These are phyloP conservation scores for Galbula dea DNA, from an alignment of 2,113 vertebrate species.

Conservation along the genomic window DNA sequence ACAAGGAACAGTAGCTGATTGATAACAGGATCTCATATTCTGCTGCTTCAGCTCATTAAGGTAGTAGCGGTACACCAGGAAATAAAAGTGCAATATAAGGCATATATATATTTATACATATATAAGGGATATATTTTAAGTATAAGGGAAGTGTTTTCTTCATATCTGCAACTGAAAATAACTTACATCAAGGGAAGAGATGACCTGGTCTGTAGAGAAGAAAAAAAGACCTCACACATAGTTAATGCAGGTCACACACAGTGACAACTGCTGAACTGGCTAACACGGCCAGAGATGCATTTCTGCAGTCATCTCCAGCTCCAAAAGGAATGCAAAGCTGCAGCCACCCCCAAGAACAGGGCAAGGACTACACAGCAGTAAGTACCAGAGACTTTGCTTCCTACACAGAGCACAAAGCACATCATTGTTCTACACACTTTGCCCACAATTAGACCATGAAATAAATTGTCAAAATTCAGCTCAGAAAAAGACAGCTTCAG, in stretches of 20 bases:
- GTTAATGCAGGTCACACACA: background rate
- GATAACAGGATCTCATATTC: background rate
- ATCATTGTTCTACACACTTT: background rate
- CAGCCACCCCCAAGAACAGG: background rate
- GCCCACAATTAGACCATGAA: background rate
- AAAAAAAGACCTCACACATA: background rate
- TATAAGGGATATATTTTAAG: background rate
- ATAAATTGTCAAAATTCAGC: background rate
- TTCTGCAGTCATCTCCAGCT: background rate
- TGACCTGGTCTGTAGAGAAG: background rate
- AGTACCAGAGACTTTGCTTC: background rate
- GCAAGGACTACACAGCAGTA: accelerated
- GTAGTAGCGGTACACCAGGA: background rate
- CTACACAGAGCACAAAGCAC: background rate
- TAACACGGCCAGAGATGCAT: background rate
- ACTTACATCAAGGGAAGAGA: background rate
- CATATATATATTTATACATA: background rate
- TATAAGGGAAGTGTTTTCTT: background rate
- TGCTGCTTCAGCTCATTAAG: background rate
- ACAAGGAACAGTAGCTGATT: background rate
- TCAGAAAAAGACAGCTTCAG: background rate
- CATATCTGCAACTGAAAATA: background rate
- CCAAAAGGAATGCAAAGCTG: background rate
- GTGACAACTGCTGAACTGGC: background rate
- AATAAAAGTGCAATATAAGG: background rate